These are phyloP conservation scores for Patiria pectinifera DNA, from an alignment of 53 echinoderm and acorn worm species.

Conservation along the genomic window DNA sequence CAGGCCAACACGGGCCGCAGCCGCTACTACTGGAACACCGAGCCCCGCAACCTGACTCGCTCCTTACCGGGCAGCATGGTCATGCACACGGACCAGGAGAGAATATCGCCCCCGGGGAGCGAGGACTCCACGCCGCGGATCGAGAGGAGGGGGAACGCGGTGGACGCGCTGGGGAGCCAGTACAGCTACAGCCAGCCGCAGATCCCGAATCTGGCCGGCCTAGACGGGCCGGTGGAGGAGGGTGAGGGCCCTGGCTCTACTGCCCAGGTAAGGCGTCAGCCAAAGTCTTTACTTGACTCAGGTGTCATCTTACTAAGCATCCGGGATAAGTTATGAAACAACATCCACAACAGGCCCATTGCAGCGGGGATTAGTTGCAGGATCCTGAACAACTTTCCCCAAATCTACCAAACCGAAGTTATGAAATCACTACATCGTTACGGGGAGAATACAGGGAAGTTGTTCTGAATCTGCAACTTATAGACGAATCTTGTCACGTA, in stretches of 20 bases:
- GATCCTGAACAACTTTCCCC: no score
- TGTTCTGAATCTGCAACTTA: no score
- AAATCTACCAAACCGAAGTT: no score
- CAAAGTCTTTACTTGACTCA: neutral
- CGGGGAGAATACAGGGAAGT: no score
- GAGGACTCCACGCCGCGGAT: constrained; percentile 81
- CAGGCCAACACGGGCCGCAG: constrained; percentile 61
- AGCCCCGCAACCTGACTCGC: constrained; percentile 82
- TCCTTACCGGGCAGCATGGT: constrained; percentile 97
- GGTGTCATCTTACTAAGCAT: no score
- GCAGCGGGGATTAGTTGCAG: no score
- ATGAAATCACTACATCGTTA: no score
- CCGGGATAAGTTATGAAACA: no score
- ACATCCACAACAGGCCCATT: no score
- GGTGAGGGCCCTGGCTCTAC: constrained; percentile 72
- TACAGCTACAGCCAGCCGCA: constrained; percentile 98
- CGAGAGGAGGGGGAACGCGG: constrained; percentile 66
- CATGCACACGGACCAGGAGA: constrained; percentile 79
- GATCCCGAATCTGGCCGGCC: constrained; percentile 79
- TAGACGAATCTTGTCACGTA: no score
- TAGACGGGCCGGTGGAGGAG: constrained; percentile 69
- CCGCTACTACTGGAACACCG: constrained; percentile 88
- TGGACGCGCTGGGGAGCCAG: constrained; percentile 76
- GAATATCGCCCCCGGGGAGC: constrained; percentile 86
- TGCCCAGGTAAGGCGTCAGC: constrained; percentile 13